phyloP scores from a whole-genome alignment of 2,113 vertebrate genomes.

The Nibea albiflora region DNA sequence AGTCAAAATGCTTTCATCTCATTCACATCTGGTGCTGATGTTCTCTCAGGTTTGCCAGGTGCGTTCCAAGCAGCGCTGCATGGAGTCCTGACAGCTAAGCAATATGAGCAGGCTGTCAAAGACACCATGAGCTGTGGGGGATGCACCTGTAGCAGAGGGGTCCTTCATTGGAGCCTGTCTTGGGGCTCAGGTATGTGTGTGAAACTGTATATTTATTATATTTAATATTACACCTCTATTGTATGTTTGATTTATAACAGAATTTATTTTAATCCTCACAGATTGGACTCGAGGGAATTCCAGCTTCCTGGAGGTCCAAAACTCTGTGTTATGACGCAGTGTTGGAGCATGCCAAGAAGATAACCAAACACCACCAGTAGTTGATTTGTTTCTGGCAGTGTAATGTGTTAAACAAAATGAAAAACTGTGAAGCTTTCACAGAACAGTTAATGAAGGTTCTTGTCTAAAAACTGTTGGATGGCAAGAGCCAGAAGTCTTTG shows the following conservation, averaged over 20 bases:
- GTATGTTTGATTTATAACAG: background rate
- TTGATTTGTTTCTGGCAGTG: background rate
- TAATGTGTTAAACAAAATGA: slow-evolving; percentile 23
- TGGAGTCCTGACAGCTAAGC: slow-evolving; percentile 80
- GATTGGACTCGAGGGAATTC: slow-evolving; percentile 77
- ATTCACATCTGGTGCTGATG: background rate
- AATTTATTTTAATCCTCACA: slow-evolving; percentile 41
- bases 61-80: slow-evolving; percentile 85
- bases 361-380: slow-evolving; percentile 62
- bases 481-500: slow-evolving; percentile 76
- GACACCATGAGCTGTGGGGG: slow-evolving; percentile 84
- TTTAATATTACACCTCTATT: background rate
- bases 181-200: slow-evolving; percentile 80
- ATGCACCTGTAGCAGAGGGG: slow-evolving; percentile 82
- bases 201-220: background rate
- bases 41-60: slow-evolving; percentile 81
- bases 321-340: slow-evolving; percentile 67
- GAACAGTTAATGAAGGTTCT: slow-evolving; percentile 78
- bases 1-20: background rate
- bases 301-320: slow-evolving; percentile 78
- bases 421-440: slow-evolving; percentile 59
- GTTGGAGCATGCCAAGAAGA: slow-evolving; percentile 72
- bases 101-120: slow-evolving; percentile 77
- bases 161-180: slow-evolving; percentile 85
- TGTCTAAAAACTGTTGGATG: slow-evolving; percentile 72